These are phyloP conservation scores for Phylloscopus trochilus DNA, from an alignment of 2,113 vertebrate genomes.

Conservation along the genomic window DNA sequence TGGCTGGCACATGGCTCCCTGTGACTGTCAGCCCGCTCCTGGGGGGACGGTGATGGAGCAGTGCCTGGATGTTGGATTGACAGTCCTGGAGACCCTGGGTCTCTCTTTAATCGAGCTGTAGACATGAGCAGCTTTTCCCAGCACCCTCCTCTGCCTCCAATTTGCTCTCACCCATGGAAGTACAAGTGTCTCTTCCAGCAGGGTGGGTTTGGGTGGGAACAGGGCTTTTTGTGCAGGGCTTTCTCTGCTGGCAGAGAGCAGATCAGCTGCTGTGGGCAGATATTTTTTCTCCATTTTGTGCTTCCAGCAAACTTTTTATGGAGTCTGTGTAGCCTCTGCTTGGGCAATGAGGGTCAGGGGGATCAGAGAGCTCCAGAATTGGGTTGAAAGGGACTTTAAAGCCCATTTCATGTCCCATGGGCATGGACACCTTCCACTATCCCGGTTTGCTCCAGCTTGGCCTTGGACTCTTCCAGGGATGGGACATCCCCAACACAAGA, in stretches of 20 bases:
- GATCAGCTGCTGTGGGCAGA: fast-evolving
- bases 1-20: neutral
- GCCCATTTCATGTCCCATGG: neutral
- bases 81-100: neutral
- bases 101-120: neutral
- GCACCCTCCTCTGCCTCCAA: neutral
- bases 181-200: fast-evolving
- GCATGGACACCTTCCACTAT: neutral
- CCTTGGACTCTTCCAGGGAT: neutral
- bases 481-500: neutral
- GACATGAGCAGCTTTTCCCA: neutral
- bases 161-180: neutral
- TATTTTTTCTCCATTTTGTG: neutral
- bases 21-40: neutral
- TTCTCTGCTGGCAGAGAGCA: neutral
- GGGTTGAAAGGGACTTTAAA: neutral
- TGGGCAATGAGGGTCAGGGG: fast-evolving
- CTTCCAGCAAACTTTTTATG: neutral
- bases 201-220: neutral
- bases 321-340: neutral
- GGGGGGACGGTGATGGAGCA: neutral
- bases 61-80: neutral
- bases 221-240: neutral
- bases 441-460: neutral
- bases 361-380: neutral